These are phyloP conservation scores for Sepiola atlantica DNA, from an alignment of 2,888 invertebrate species.

Conservation along the genomic window DNA sequence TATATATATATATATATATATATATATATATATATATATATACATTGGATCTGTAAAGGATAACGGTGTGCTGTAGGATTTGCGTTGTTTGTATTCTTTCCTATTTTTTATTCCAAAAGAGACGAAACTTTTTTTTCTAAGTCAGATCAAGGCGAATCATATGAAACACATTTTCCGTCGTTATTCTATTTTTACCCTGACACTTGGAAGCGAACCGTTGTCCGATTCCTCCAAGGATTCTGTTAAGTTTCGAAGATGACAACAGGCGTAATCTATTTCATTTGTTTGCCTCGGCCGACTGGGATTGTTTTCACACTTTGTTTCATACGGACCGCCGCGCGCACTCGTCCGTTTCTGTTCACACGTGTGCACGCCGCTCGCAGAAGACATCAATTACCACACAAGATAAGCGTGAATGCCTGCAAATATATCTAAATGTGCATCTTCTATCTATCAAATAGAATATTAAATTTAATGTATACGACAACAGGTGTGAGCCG, in stretches of 20 bases:
- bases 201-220: background rate
- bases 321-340: background rate
- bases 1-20: background rate
- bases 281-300: background rate
- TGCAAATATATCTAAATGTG: too few relatives aligned
- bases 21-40: background rate
- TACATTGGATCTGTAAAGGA: too few relatives aligned
- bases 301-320: background rate
- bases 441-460: too few relatives aligned
- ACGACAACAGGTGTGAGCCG: too few relatives aligned
- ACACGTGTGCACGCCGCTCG: background rate
- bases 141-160: background rate
- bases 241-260: background rate
- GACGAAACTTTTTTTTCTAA: too few relatives aligned
- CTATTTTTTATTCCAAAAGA: background rate
- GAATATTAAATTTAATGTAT: too few relatives aligned
- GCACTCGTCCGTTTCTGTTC: background rate
- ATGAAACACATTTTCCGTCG: background rate
- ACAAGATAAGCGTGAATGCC: too few relatives aligned
- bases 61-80: too few relatives aligned
- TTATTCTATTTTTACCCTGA: background rate
- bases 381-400: background rate
- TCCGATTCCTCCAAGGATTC: background rate
- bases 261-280: background rate
- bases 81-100: background rate